Evolutionary conservation across 2,888 invertebrate species (phyloP).

Genomic region (Boloria selene): DNA sequence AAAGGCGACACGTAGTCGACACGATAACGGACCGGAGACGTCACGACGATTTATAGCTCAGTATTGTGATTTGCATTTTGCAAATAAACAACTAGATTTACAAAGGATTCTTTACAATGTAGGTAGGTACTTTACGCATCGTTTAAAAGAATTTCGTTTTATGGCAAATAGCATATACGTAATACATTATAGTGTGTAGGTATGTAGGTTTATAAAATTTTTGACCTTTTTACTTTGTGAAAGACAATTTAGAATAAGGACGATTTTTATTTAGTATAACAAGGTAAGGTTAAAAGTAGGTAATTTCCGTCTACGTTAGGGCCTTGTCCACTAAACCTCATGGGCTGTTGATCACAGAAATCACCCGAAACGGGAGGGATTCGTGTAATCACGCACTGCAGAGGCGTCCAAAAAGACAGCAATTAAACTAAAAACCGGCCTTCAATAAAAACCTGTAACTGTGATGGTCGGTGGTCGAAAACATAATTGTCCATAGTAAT

Average conservation of each 20-base stretch:
- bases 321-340: slow-evolving; percentile 31
- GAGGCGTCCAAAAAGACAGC: slow-evolving; percentile 54
- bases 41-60: slow-evolving; percentile 35
- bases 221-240: not conserved
- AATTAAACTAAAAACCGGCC: slow-evolving; percentile 77
- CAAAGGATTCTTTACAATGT: slow-evolving; percentile 23
- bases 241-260: slow-evolving; percentile 2
- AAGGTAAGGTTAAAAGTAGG: slow-evolving; percentile 23
- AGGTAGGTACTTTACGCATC: slow-evolving; percentile 21
- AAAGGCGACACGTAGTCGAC: slow-evolving; percentile 39
- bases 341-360: slow-evolving; percentile 37
- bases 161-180: not conserved
- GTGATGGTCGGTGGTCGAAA: slow-evolving; percentile 68
- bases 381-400: slow-evolving; percentile 43
- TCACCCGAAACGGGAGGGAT: slow-evolving; percentile 54
- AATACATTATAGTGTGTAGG: not conserved
- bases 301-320: slow-evolving; percentile 27
- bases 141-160: not conserved
- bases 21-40: slow-evolving; percentile 52
- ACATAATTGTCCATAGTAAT: slow-evolving; percentile 78
- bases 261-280: slow-evolving; percentile 22
- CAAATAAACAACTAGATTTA: slow-evolving; percentile 21
- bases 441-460: slow-evolving; percentile 76
- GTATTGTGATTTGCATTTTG: slow-evolving; percentile 29
- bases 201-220: not conserved